These are phyloP conservation scores for Tichodroma muraria DNA, from an alignment of 2,113 vertebrate genomes.

Conservation along the genomic window DNA sequence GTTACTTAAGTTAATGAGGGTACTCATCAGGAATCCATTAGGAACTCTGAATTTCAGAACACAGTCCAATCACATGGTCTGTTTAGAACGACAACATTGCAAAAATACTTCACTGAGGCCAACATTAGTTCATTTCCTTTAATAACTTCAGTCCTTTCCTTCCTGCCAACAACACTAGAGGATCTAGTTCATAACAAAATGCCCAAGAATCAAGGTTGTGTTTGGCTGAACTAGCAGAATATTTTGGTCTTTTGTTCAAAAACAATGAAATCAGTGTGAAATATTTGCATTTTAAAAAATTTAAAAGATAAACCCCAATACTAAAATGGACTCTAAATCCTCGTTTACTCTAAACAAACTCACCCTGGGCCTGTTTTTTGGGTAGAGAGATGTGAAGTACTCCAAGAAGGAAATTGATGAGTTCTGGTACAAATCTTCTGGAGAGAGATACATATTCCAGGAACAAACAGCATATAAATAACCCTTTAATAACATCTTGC, in stretches of 20 bases:
- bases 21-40: background rate
- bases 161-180: background rate
- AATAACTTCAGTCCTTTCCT: background rate
- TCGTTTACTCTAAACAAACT: background rate
- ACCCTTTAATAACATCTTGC: conserved; percentile 78
- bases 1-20: too few relatives aligned
- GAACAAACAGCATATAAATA: conserved; percentile 83
- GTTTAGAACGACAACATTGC: background rate
- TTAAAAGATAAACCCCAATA: background rate
- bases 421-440: conserved; percentile 86
- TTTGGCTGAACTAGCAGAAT: background rate
- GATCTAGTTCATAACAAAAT: background rate
- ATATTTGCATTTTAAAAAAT: background rate
- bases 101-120: background rate
- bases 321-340: background rate
- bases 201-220: background rate
- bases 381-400: conserved; percentile 81
- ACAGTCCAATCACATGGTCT: background rate
- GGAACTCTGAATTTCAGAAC: background rate
- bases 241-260: background rate
- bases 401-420: conserved; percentile 87
- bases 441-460: conserved; percentile 88
- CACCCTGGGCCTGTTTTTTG: conserved; percentile 71
- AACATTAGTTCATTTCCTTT: background rate
- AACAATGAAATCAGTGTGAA: background rate